Conservation (phyloP, 2,797 vertebrate genomes). For the Uromys caudimaculatus region DNA sequence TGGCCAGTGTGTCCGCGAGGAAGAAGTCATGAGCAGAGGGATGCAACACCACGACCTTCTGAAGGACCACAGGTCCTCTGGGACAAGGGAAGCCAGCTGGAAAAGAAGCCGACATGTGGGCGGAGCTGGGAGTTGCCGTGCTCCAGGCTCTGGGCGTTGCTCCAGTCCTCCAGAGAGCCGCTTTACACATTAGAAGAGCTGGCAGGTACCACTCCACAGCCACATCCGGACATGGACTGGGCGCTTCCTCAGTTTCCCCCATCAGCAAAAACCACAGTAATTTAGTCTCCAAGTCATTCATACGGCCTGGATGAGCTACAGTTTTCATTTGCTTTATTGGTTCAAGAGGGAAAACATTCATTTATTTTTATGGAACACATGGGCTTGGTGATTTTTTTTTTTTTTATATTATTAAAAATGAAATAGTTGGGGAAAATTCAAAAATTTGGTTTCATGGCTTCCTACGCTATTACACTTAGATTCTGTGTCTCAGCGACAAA, state of each 20-base stretch:
- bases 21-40: neutral
- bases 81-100: neutral
- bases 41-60: neutral
- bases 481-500: slow-evolving; percentile 14
- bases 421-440: slow-evolving; percentile 78
- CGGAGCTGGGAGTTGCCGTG: neutral
- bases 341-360: slow-evolving; percentile 68
- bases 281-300: neutral
- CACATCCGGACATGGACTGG: neutral
- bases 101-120: neutral
- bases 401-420: slow-evolving; percentile 72
- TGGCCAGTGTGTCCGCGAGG: neutral
- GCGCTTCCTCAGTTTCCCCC: slow-evolving; percentile 64
- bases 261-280: neutral
- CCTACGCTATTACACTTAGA: slow-evolving; percentile 61
- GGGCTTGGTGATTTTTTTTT: slow-evolving; percentile 61
- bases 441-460: slow-evolving; percentile 72
- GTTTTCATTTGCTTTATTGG: slow-evolving; percentile 63
- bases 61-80: neutral
- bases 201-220: neutral
- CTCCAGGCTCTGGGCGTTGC: neutral
- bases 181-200: neutral
- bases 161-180: neutral
- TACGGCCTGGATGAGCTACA: neutral
- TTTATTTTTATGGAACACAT: slow-evolving; percentile 74